Conservation (phyloP, 2,888 invertebrate species). For the Ethmia dodecea region DNA sequence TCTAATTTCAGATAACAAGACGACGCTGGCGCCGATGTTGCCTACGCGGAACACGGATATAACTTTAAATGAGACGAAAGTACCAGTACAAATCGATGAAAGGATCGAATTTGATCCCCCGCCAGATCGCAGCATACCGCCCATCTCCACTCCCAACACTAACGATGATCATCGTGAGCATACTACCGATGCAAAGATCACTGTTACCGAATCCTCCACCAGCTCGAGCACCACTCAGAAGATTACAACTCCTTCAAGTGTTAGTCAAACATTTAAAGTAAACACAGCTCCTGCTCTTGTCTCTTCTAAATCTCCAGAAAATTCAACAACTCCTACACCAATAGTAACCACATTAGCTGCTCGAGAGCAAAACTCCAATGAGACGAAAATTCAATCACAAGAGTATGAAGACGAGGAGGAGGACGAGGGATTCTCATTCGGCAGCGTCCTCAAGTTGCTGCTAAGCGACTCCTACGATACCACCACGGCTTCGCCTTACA, state of each 20-base stretch:
- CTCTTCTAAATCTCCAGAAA: not conserved
- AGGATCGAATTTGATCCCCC: constrained; percentile 7
- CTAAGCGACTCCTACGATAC: constrained; percentile 67
- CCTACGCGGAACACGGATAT: constrained; percentile 21
- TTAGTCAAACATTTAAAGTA: too few relatives aligned
- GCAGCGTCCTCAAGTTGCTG: constrained; percentile 79
- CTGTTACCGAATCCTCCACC: not conserved
- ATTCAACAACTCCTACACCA: not conserved
- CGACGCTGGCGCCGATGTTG: constrained; percentile 22
- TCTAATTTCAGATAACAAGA: constrained; percentile 39
- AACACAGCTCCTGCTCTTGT: not conserved
- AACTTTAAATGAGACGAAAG: constrained; percentile 15
- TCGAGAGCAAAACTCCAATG: constrained; percentile 26
- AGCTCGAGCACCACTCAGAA: not conserved
- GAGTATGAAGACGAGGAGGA: constrained; percentile 60
- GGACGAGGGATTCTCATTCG: constrained; percentile 77
- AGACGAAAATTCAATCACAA: constrained; percentile 30
- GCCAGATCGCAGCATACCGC: constrained; percentile 8
- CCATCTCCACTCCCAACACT: not conserved
- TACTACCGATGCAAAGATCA: not conserved
- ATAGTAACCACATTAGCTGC: constrained; percentile 33
- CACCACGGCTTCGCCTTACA: constrained; percentile 33
- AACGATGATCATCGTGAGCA: not conserved
- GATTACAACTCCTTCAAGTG: not conserved
- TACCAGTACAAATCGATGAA: constrained; percentile 13